phyloP scores from a whole-genome alignment of 23 tunicate species.

The Botrylloides violaceus region DNA sequence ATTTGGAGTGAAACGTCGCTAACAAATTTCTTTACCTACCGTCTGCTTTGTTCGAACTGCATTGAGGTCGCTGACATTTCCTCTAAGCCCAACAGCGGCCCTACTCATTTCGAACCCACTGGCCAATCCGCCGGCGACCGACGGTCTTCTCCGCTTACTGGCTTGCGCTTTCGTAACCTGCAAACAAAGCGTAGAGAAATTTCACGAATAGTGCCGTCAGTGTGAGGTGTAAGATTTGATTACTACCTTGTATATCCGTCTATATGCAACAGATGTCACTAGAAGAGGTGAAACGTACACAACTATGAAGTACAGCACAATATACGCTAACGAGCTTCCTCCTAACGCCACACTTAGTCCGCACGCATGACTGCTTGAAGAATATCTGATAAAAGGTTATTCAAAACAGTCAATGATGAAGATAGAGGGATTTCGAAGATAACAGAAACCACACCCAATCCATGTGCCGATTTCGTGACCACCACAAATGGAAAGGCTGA shows the following conservation, averaged over 20 bases:
- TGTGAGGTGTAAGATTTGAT: conserved; percentile 13
- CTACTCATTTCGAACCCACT: neutral
- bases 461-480: too few species aligned
- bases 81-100: neutral
- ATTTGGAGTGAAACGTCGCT: too few species aligned
- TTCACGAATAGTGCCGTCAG: neutral
- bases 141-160: conserved; percentile 14
- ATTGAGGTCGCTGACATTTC: neutral
- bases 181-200: neutral
- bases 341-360: conserved; percentile 44
- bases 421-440: too few species aligned
- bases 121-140: conserved; percentile 10
- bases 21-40: too few species aligned
- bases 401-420: too few species aligned
- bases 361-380: conserved; percentile 44
- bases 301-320: conserved; percentile 50
- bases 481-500: too few species aligned
- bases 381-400: conserved; percentile 62
- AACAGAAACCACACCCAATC: too few species aligned
- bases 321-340: conserved; percentile 37
- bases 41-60: too few species aligned
- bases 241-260: conserved; percentile 44
- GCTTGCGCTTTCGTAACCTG: conserved; percentile 25
- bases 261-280: conserved; percentile 28
- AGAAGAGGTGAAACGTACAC: conserved; percentile 39